phyloP scores from a whole-genome alignment of 2,797 vertebrate species.

The Lagorchestes hirsutus region DNA sequence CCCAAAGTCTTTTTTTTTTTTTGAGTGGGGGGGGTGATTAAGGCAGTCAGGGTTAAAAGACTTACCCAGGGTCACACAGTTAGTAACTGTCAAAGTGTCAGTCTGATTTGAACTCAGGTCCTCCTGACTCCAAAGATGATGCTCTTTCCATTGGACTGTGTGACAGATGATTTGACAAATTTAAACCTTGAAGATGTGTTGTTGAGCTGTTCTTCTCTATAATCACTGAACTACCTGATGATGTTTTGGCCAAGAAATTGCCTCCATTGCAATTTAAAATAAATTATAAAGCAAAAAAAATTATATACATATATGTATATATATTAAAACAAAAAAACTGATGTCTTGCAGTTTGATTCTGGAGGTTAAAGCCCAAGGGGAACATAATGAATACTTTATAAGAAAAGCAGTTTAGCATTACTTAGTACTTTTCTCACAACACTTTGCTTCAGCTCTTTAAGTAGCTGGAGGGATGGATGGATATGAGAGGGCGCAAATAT shows the following conservation, averaged over 20 bases:
- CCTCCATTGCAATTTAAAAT: background rate
- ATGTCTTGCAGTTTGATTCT: background rate
- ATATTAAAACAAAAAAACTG: background rate
- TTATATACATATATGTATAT: background rate
- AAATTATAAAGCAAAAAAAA: background rate
- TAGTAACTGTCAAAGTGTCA: background rate
- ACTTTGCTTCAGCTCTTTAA: background rate
- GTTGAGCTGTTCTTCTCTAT: background rate
- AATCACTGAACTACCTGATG: background rate
- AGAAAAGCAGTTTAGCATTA: background rate
- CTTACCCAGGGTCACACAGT: background rate
- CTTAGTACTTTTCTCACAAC: background rate
- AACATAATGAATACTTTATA: background rate
- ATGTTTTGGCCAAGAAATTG: background rate
- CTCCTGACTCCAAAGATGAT: background rate
- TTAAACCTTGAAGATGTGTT: background rate
- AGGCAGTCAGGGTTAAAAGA: background rate
- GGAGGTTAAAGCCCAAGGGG: background rate
- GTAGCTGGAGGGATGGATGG: background rate
- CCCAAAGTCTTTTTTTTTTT: background rate
- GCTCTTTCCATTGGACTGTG: background rate
- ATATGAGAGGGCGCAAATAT: background rate
- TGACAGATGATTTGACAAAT: background rate
- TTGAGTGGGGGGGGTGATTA: too few relatives aligned
- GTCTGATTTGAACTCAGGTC: background rate